Percentiles rank a stretch among this genome's conserved stretches.
These are phyloP conservation scores for Orchesella flavescens DNA, from an alignment of 2,888 invertebrate species.

Conservation along the genomic window DNA sequence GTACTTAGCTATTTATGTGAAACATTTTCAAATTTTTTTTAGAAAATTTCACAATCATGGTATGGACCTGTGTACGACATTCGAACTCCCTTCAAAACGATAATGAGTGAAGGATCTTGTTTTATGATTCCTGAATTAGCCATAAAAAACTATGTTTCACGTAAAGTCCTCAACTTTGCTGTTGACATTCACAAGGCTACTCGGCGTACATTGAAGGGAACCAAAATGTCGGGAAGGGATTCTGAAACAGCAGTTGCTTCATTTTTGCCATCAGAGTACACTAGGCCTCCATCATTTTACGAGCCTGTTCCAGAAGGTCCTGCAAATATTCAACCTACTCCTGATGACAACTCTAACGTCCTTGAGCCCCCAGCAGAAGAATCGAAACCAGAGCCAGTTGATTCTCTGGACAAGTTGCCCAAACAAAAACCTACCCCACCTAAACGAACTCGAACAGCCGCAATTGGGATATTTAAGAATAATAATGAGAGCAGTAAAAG, in stretches of 20 bases:
- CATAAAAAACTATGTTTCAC: slow-evolving; percentile 66
- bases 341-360: slow-evolving; percentile 11
- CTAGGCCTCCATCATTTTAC: slow-evolving; percentile 32
- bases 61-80: slow-evolving; percentile 68
- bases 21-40: neutral
- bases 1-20: too few relatives aligned
- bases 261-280: slow-evolving; percentile 30
- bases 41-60: slow-evolving; percentile 63
- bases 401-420: neutral
- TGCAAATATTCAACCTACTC: neutral
- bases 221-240: slow-evolving; percentile 14
- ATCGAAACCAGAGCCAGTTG: neutral
- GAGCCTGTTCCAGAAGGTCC: slow-evolving; percentile 20
- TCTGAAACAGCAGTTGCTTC: slow-evolving; percentile 32
- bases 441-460: slow-evolving; percentile 14
- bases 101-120: slow-evolving; percentile 65
- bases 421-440: neutral
- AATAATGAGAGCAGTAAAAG: neutral
- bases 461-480: slow-evolving; percentile 36
- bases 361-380: neutral
- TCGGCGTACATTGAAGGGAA: slow-evolving; percentile 31
- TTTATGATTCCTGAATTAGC: slow-evolving; percentile 59
- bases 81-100: slow-evolving; percentile 50
- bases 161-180: slow-evolving; percentile 48
- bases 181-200: slow-evolving; percentile 64